Evolutionary conservation across 2,113 vertebrate species (phyloP), one percentile per base, ranked within the genome.

Genomic region (Podilymbus podiceps): DNA sequence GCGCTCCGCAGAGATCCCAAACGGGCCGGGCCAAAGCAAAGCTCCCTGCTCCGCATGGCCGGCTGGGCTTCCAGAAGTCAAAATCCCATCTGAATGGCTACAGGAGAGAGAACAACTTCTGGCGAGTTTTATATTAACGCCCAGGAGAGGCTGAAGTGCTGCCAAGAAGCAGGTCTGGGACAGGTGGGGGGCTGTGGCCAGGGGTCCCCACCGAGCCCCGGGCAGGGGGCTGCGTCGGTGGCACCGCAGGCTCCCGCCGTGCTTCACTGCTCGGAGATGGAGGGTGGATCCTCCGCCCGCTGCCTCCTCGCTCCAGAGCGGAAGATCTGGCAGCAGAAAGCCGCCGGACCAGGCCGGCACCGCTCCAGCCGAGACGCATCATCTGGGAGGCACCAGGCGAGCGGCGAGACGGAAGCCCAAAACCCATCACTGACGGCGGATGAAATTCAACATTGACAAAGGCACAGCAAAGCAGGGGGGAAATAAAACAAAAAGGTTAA

Each of bases 171-270:
- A 35, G 35, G 44, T 73, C 80, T 11, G 1, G 42, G 56, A 28
- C 0, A 1, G 59, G 24, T 1, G 2, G 38, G 24, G 50, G 60
- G 10, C 25, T 49, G 53, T 2, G 4, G 40, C 18, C 1, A 0
- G 55, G 46, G 18, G 38, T 76, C 62, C 44, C 81, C 53, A 17
- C 22, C 4, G 56, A 58, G 16, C 49, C 52, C 8, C 0, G 0
- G 13, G 31, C 25, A 5, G 20, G 56, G 38, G 31, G 22, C 47
- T 33, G 66, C 6, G 6, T 44, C 22, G 5, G 68, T 2, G 27
- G 64, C 47, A 9, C 35, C 21, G 55, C 35, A 52, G 24, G 58
- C 21, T 96, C 59, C 67, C 5, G 12, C 24, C 0, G 1, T 8
- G 47, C 33, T 35, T 28, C 94, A 3, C 59, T 6, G 16, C 62